phyloP scores from a whole-genome alignment of 2,888 invertebrate genomes.

The Anthophora plumipes region DNA sequence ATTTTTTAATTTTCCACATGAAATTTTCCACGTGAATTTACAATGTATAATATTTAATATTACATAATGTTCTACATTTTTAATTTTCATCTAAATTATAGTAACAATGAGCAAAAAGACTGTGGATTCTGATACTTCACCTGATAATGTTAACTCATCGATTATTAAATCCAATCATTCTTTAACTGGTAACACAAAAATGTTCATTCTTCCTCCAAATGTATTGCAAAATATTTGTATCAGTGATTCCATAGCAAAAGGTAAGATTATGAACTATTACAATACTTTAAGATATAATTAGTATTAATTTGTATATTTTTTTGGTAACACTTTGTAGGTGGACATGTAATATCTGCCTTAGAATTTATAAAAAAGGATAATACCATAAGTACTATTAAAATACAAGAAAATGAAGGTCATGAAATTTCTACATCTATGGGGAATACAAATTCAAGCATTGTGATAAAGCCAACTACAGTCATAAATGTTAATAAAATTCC shows the following conservation, averaged over 20 bases:
- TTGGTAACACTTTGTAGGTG: constrained; percentile 25
- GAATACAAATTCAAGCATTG: constrained; percentile 10
- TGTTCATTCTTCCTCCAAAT: constrained; percentile 61
- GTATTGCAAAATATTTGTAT: constrained; percentile 59
- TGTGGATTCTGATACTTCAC: constrained; percentile 20
- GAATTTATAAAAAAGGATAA: constrained; percentile 18
- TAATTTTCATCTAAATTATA: constrained; percentile 18
- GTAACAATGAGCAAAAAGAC: constrained; percentile 51
- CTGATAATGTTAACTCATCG: constrained; percentile 17
- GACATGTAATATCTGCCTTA: not conserved
- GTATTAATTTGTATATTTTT: constrained; percentile 8
- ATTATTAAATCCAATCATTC: constrained; percentile 15
- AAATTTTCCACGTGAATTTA: too few species aligned
- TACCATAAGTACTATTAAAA: not conserved
- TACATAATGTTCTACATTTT: constrained; percentile 1
- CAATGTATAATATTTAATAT: not conserved
- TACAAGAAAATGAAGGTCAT: constrained; percentile 1
- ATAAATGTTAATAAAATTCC: constrained; percentile 3
- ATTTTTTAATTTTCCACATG: not conserved
- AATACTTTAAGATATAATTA: constrained; percentile 8
- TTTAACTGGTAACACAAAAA: constrained; percentile 37
- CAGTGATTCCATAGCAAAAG: constrained; percentile 32
- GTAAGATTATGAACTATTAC: constrained; percentile 23
- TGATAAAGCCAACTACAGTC: constrained; percentile 21
- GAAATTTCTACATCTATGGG: not conserved